Percentiles rank a stretch among this genome's conserved stretches.
phyloP scores from a whole-genome alignment of 1,140 invertebrate species.

The Carposina sasakii region DNA sequence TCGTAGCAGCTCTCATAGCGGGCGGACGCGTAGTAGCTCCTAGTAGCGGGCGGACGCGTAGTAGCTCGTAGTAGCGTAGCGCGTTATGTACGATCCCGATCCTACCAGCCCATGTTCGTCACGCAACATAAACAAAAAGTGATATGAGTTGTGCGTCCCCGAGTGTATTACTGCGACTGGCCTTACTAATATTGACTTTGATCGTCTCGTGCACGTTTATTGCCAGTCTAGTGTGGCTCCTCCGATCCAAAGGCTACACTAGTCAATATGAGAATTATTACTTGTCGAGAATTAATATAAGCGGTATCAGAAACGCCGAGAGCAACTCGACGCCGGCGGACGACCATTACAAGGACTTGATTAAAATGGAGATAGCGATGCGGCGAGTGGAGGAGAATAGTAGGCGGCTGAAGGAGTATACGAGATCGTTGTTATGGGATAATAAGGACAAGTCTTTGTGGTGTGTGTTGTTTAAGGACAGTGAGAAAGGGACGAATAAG shows the following conservation, averaged over 20 bases:
- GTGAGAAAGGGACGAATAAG: slow-evolving; percentile 47
- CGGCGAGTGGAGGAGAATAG: slow-evolving; percentile 69
- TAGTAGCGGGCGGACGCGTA: slow-evolving; percentile 35
- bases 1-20: slow-evolving; percentile 43
- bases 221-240: slow-evolving; percentile 62
- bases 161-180: slow-evolving; percentile 53
- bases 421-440: slow-evolving; percentile 68
- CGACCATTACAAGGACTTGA: slow-evolving; percentile 68
- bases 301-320: slow-evolving; percentile 36
- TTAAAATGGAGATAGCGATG: slow-evolving; percentile 72
- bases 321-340: slow-evolving; percentile 46
- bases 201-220: slow-evolving; percentile 58
- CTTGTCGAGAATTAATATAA: slow-evolving; percentile 71
- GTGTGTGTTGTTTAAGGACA: slow-evolving; percentile 72
- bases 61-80: slow-evolving; percentile 37
- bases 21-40: slow-evolving; percentile 23
- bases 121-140: slow-evolving; percentile 64
- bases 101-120: no score
- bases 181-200: slow-evolving; percentile 60
- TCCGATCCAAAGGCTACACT: slow-evolving; percentile 44
- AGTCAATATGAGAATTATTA: slow-evolving; percentile 69
- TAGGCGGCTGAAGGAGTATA: slow-evolving; percentile 66
- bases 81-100: slow-evolving; percentile 62
- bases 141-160: slow-evolving; percentile 68
- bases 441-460: slow-evolving; percentile 71